A percentile compares a stretch with the other conserved stretches of the same genome.
Conservation (phyloP, 2,797 vertebrate genomes). For the Siniperca obscura region DNA sequence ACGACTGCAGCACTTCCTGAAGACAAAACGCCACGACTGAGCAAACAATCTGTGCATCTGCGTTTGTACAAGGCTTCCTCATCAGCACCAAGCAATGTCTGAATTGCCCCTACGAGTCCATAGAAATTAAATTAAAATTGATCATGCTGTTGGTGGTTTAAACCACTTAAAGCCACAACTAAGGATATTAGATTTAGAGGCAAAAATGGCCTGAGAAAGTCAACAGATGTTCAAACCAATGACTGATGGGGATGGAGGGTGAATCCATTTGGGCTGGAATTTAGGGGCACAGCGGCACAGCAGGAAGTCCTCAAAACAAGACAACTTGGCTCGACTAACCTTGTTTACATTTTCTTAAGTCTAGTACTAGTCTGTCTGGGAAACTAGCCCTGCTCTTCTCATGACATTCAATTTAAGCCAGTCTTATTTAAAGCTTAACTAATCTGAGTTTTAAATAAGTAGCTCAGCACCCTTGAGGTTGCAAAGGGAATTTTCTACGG, state of each 20-base stretch:
- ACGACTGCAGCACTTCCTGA: background rate
- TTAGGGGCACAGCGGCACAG: background rate
- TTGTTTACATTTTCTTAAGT: background rate
- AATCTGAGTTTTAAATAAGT: conserved; percentile 46
- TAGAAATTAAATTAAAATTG: background rate
- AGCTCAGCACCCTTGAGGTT: conserved; percentile 19
- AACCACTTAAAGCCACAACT: conserved; percentile 32
- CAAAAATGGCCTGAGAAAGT: conserved; percentile 14
- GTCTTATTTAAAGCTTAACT: conserved; percentile 22
- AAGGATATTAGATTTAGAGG: conserved; percentile 18
- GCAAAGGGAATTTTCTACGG: conserved; percentile 3
- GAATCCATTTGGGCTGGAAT: conserved; percentile 32
- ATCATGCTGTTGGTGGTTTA: conserved; percentile 13
- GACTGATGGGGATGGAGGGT: conserved; percentile 32
- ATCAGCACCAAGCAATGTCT: conserved; percentile 22
- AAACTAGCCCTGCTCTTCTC: conserved; percentile 12
- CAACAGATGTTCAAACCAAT: conserved; percentile 17
- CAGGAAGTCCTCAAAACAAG: conserved; percentile 22
- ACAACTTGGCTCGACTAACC: background rate
- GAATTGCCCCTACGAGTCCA: background rate
- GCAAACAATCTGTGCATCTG: conserved; percentile 44
- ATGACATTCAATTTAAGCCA: conserved; percentile 24
- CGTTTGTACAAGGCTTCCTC: conserved; percentile 46
- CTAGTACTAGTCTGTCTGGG: conserved; percentile 1
- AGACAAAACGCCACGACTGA: conserved; percentile 22